Conservation (phyloP, 2,113 vertebrate genomes). For the Ranitomeya variabilis region DNA sequence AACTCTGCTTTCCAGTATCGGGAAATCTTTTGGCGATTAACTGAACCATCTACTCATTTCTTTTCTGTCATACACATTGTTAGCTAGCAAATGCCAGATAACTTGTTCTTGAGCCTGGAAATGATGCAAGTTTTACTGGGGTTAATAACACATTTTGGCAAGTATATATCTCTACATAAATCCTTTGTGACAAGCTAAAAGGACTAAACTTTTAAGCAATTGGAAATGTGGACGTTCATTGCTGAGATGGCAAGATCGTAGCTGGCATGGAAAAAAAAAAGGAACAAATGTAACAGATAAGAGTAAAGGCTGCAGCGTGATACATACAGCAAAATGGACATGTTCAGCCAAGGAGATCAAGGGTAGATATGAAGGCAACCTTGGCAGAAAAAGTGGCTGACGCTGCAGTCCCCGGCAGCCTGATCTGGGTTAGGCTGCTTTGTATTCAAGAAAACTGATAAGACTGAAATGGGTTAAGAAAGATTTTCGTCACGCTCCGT, state of each 20-base stretch:
- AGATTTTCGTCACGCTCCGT: slow-evolving; percentile 43
- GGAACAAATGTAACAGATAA: slow-evolving; percentile 45
- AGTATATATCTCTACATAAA: slow-evolving; percentile 18
- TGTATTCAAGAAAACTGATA: slow-evolving; percentile 40
- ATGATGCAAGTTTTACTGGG: not conserved
- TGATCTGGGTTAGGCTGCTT: slow-evolving; percentile 34
- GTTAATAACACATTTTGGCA: slow-evolving; percentile 36
- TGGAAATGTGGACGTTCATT: slow-evolving; percentile 21
- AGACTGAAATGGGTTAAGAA: slow-evolving; percentile 52
- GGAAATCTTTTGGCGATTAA: not conserved
- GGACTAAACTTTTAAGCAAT: slow-evolving; percentile 41
- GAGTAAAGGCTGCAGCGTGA: not conserved
- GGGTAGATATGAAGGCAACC: slow-evolving; percentile 46
- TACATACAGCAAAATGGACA: slow-evolving; percentile 52
- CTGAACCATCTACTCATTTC: not conserved
- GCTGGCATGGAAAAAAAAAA: slow-evolving; percentile 26
- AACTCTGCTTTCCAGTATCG: not conserved
- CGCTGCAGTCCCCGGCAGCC: slow-evolving; percentile 11
- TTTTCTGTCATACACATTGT: not conserved
- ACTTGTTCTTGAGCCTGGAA: slow-evolving; percentile 12
- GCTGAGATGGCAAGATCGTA: slow-evolving; percentile 42
- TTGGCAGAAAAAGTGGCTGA: slow-evolving; percentile 43
- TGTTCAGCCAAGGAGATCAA: slow-evolving; percentile 53
- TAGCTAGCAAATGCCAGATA: not conserved
- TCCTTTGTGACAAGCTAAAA: slow-evolving; percentile 45